Conservation (phyloP, 2,797 vertebrate species). For the Cirrhinus mrigala region DNA sequence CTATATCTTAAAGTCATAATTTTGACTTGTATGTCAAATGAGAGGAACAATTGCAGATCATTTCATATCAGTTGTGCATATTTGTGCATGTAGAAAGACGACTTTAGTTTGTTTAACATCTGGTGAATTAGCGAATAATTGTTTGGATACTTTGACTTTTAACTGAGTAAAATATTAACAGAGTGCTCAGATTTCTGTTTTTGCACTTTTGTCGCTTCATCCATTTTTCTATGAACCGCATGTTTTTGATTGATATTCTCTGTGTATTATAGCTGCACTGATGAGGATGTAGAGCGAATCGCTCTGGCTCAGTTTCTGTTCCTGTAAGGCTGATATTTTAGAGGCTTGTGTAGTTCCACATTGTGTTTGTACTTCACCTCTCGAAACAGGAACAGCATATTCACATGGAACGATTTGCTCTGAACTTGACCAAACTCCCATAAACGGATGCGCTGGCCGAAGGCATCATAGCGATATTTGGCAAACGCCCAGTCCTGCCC, state of each 20-base stretch:
- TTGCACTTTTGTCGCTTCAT: too few species aligned
- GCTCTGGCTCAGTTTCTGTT: neutral
- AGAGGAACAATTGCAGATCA: too few species aligned
- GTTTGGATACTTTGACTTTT: neutral
- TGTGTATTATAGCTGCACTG: neutral
- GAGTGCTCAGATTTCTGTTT: too few species aligned
- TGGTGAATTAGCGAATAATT: neutral
- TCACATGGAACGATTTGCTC: constrained; percentile 61
- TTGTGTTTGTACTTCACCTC: constrained; percentile 68
- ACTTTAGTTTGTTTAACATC: neutral
- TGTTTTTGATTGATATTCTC: neutral
- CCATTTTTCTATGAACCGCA: neutral
- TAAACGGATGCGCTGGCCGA: constrained; percentile 65
- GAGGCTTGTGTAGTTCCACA: neutral
- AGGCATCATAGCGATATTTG: constrained; percentile 71
- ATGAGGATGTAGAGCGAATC: neutral
- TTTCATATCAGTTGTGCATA: too few species aligned
- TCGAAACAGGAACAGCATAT: constrained; percentile 73
- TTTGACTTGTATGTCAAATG: too few species aligned
- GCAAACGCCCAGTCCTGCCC: constrained; percentile 57
- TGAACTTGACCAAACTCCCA: constrained; percentile 56
- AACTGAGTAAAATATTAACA: neutral
- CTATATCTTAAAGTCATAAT: too few species aligned
- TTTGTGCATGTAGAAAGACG: neutral
- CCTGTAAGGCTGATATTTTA: neutral